Evolutionary conservation across 2,888 invertebrate species (phyloP).

Genomic region (Colletes collaris): DNA sequence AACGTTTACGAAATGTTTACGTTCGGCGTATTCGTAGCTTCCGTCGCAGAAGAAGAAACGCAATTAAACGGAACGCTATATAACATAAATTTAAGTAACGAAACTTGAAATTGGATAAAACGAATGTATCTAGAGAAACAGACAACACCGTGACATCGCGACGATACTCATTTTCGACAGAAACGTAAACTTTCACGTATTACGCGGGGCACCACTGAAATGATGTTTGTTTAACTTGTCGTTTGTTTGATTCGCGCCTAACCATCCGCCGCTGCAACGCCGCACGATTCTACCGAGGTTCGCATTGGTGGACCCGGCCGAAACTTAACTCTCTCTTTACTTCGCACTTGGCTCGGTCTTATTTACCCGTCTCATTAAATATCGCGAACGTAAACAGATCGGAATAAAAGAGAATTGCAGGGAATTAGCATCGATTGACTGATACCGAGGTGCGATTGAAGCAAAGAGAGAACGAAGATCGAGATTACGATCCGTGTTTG

Average conservation of each 20-base stretch:
- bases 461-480: constrained; percentile 1
- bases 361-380: constrained; percentile 10
- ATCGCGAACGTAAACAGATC: constrained; percentile 8
- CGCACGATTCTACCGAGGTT: not conserved
- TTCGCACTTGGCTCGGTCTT: not conserved
- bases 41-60: too few species aligned
- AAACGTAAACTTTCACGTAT: not conserved
- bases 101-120: not conserved
- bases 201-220: not conserved
- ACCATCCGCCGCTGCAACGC: constrained; percentile 17
- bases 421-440: not conserved
- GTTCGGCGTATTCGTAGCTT: not conserved
- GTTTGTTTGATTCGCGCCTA: constrained; percentile 26
- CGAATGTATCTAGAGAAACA: not conserved
- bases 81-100: not conserved
- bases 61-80: not conserved
- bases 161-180: not conserved
- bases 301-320: not conserved
- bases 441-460: not conserved
- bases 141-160: not conserved
- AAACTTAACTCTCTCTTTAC: constrained; percentile 4
- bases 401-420: not conserved
- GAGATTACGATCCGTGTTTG: constrained; percentile 28
- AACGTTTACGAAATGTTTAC: too few species aligned
- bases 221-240: constrained; percentile 25